Evolutionary conservation across 2,113 vertebrate genomes (phyloP).

Genomic region (Centrocercus urophasianus): DNA sequence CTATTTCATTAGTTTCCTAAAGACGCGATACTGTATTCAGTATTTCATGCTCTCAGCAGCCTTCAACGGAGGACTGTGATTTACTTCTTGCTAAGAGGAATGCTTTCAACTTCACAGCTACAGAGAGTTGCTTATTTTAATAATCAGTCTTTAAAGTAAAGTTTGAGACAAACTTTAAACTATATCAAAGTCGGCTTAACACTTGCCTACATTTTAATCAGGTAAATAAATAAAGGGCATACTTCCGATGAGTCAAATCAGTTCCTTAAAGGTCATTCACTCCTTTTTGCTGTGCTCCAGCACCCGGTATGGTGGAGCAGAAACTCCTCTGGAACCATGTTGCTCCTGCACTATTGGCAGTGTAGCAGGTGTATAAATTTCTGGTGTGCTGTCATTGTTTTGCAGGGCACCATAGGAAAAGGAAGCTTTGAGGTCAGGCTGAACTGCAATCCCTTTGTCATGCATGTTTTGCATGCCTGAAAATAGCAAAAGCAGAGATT

Average conservation of each 20-base stretch:
- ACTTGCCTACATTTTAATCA: slow-evolving; percentile 3
- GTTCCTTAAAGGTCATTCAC: slow-evolving; percentile 48
- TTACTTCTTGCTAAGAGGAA: not conserved
- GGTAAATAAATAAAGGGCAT: slow-evolving; percentile 50
- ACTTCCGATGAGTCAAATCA: not conserved
- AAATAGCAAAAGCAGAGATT: not conserved
- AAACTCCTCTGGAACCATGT: slow-evolving; percentile 33
- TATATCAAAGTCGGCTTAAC: not conserved
- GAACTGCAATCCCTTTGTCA: slow-evolving; percentile 85
- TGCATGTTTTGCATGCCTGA: slow-evolving; percentile 92
- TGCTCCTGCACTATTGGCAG: slow-evolving; percentile 82
- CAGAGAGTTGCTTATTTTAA: not conserved
- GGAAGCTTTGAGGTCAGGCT: slow-evolving; percentile 90
- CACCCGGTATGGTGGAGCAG: slow-evolving; percentile 69
- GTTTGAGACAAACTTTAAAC: not conserved
- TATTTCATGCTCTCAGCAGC: not conserved
- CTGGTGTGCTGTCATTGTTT: slow-evolving; percentile 84
- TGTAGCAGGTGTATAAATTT: slow-evolving; percentile 80
- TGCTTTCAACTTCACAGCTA: not conserved
- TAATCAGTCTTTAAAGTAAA: slow-evolving; percentile 33
- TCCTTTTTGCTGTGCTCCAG: slow-evolving; percentile 84
- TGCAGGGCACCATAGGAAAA: slow-evolving; percentile 95
- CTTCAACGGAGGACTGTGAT: not conserved
- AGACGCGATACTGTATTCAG: not conserved
- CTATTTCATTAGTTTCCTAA: not conserved